phyloP scores from a whole-genome alignment of 1,140 invertebrate species.

The Euwallacea fornicatus region DNA sequence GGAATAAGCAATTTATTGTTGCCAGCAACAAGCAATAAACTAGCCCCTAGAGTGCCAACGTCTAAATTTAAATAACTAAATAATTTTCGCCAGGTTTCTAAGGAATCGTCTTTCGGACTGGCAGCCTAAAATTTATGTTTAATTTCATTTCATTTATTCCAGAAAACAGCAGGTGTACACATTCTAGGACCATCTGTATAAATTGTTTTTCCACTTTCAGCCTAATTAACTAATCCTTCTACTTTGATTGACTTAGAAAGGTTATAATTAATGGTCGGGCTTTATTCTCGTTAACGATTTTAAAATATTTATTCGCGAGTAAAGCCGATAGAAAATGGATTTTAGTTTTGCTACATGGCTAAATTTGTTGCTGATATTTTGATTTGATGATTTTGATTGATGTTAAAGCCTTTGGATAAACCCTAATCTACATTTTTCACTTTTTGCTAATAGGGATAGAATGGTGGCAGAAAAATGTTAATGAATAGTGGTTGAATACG shows the following conservation, averaged over 20 bases:
- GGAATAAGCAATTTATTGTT: not conserved
- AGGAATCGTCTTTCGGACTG: constrained; percentile 12
- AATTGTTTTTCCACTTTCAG: constrained; percentile 26
- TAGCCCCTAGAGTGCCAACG: constrained; percentile 1
- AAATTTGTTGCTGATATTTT: no score
- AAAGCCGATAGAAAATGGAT: no score
- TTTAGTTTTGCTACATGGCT: no score
- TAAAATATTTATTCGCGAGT: no score
- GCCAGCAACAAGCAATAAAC: constrained; percentile 1
- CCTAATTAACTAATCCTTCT: constrained; percentile 29
- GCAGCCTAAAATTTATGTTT: constrained; percentile 18
- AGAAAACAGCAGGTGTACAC: constrained; percentile 28
- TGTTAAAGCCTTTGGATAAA: no score
- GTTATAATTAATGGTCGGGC: no score
- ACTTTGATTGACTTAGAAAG: constrained; percentile 15
- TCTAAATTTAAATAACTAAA: constrained; percentile 13
- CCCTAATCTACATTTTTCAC: no score
- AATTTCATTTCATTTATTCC: constrained; percentile 26
- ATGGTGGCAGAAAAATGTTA: no score
- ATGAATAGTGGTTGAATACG: no score
- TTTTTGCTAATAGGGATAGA: no score
- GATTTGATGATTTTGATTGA: no score
- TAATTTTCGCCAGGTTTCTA: constrained; percentile 5
- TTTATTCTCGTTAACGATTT: no score
- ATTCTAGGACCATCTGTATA: constrained; percentile 18